Conservation (phyloP, 92 coral and sea anemone species). For the Desmophyllum pertusum region DNA sequence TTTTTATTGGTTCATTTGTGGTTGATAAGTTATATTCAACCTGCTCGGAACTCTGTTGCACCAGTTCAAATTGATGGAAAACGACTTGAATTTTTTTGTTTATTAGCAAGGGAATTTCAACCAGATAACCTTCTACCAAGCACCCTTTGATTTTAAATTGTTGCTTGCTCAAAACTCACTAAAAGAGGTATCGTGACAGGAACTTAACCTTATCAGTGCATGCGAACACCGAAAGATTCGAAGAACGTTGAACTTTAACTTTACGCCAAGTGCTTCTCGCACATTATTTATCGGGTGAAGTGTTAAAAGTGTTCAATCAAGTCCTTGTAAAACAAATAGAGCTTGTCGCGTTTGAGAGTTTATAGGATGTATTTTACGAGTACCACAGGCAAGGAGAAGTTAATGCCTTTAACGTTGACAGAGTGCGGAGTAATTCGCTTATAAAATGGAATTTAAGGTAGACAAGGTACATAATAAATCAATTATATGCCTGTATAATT, state of each 20-base stretch:
- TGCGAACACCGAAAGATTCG: not conserved
- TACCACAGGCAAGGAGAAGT: not conserved
- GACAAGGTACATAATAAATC: no score
- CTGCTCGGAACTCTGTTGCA: no score
- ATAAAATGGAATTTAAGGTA: no score
- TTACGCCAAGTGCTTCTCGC: not conserved
- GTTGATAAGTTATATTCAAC: no score
- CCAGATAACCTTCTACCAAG: no score
- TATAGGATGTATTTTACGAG: not conserved
- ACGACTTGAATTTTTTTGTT: no score
- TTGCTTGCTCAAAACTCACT: not conserved
- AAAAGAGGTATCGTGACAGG: conserved; percentile 2
- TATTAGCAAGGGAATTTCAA: no score
- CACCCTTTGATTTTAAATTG: not conserved
- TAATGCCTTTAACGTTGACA: not conserved
- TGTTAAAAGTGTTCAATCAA: not conserved
- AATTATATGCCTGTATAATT: no score
- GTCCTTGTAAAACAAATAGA: not conserved
- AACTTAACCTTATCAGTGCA: not conserved
- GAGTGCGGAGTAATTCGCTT: not conserved
- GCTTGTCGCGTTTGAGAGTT: not conserved
- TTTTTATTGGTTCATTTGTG: no score
- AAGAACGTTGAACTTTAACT: not conserved
- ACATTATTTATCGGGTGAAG: not conserved
- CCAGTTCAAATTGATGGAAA: no score